phyloP scores from a whole-genome alignment of 2,797 vertebrate species.

The Chelon auratus region DNA sequence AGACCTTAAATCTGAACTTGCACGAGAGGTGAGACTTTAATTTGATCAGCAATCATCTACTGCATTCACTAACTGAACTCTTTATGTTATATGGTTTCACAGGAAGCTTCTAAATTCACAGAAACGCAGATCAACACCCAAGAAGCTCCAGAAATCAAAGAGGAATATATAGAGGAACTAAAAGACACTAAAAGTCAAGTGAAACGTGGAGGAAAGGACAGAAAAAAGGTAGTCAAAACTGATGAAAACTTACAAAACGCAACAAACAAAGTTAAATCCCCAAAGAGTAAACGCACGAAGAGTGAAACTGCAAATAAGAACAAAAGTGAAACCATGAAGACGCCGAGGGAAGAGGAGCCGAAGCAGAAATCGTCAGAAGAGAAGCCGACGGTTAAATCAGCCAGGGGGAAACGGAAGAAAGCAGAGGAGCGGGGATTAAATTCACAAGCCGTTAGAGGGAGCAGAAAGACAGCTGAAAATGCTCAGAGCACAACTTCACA shows the following conservation, averaged over 20 bases:
- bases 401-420: neutral
- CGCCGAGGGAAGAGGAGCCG: neutral
- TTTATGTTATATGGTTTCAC: neutral
- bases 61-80: neutral
- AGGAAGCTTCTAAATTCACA: slow-evolving; percentile 34
- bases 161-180: neutral
- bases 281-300: neutral
- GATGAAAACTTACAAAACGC: no score
- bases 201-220: neutral
- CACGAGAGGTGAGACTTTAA: slow-evolving; percentile 49
- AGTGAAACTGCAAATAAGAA: neutral
- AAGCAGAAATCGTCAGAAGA: neutral
- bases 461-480: neutral
- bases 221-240: neutral
- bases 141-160: slow-evolving; percentile 8
- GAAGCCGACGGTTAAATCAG: neutral
- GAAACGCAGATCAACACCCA: slow-evolving; percentile 6
- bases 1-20: slow-evolving; percentile 53
- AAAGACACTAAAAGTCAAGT: neutral
- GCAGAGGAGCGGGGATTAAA: neutral
- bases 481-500: neutral
- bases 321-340: neutral
- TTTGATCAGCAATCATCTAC: no score
- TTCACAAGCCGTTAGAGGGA: neutral
- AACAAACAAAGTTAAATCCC: no score